Base-by-base conservation (phyloP, 2,797 vertebrate genomes). In the Hipposideros larvatus region DNA sequence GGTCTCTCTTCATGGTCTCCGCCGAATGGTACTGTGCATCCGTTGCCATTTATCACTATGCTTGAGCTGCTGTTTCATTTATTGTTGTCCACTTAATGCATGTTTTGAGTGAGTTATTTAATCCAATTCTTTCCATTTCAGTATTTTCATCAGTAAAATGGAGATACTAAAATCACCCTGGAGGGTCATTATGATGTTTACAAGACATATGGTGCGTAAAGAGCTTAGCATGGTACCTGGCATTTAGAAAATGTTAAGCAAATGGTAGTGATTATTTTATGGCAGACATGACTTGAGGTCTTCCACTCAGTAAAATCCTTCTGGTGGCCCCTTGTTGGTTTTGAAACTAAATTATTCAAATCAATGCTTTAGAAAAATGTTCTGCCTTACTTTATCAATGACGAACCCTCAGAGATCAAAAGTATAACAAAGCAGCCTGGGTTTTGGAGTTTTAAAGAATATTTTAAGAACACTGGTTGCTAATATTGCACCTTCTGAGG, bases 321-420 rank as follows among this genome's bases (percentile, higher is more conserved):
- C 65, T 63, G 46, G 31, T 11, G 21, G 26, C 48, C 48, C n/a
- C 57, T 79, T 65, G 28, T 74, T 97, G 46, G 34, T 88, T 94
- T 87, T 63, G 77, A 95, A 93, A 71, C 31, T 78, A 46, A 85
- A 80, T 80, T 46, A 82, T 77, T 96, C 63, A 80, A 82, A 82
- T 41, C 4, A 26, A 57, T 28, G 19, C 26, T 88, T 83, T 79
- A 94, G 80, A 41, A 57, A 91, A 86, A 55, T 0, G 8, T 46
- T 86, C 37, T 91, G 18, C n/a, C 9, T 28, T 88, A 14, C n/a
- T 87, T 77, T 73, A 66, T 91, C 43, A 68, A 14, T 26, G n/a
- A 90, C 85, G 75, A 55, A 5, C 0, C n/a, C 16, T 19, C 31
- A 28, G 26, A 82, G 21, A 31, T 70, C 84, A 26, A 9, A 11